phyloP scores from a whole-genome alignment of 2,797 vertebrate species.

The Setipinna tenuifilis region DNA sequence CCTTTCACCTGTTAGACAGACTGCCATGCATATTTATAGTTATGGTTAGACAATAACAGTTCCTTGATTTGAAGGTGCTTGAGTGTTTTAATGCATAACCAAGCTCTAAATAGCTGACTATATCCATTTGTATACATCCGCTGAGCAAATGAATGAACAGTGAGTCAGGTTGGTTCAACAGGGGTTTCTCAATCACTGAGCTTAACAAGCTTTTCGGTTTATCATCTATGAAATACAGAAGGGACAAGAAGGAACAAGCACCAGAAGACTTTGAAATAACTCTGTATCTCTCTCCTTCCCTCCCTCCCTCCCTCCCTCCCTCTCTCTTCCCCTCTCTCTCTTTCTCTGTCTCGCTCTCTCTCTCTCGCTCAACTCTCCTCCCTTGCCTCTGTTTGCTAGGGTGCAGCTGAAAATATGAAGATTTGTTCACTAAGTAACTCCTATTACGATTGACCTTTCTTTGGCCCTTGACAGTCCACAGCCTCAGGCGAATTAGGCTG shows the following conservation, averaged over 20 bases:
- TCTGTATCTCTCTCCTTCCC: neutral
- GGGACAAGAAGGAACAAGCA: slow-evolving; percentile 47
- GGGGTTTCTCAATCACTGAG: slow-evolving; percentile 41
- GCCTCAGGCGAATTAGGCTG: slow-evolving; percentile 52
- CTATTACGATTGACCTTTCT: slow-evolving; percentile 65
- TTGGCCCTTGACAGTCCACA: slow-evolving; percentile 66
- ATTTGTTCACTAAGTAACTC: slow-evolving; percentile 59
- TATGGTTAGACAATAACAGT: slow-evolving; percentile 1
- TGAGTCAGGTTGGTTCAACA: slow-evolving; percentile 51
- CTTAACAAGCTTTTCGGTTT: slow-evolving; percentile 39
- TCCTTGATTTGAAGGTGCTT: neutral
- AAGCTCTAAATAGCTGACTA: neutral
- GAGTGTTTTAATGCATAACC: slow-evolving; percentile 30
- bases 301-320: neutral
- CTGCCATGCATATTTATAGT: slow-evolving; percentile 5
- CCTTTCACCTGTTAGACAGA: slow-evolving; percentile 16
- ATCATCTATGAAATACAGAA: slow-evolving; percentile 34
- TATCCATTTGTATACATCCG: slow-evolving; percentile 23
- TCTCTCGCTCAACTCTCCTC: neutral
- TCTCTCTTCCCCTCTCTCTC: neutral
- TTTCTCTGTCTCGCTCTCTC: neutral
- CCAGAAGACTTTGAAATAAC: slow-evolving; percentile 27
- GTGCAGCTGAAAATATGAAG: slow-evolving; percentile 50
- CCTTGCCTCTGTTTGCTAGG: slow-evolving; percentile 48
- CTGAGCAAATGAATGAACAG: slow-evolving; percentile 27